These are phyloP conservation scores for Indri indri DNA, from an alignment of 2,113 vertebrate species.

Conservation along the genomic window DNA sequence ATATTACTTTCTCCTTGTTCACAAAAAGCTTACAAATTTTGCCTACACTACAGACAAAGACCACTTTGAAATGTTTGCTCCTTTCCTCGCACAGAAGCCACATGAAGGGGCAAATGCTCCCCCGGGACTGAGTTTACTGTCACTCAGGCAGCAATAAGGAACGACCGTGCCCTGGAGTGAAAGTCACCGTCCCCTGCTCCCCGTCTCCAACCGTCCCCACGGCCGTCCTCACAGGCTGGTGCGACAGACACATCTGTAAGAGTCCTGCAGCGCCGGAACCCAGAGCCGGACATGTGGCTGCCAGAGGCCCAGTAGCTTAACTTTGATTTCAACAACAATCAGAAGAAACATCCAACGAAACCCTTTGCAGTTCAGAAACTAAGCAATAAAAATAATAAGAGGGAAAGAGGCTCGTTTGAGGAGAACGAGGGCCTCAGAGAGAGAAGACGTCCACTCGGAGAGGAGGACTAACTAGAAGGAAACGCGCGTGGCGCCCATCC, in stretches of 20 bases:
- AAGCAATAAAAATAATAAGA: neutral
- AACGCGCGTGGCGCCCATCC: rapidly evolving
- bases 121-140: rapidly evolving
- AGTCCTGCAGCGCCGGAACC: no score
- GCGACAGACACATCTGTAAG: no score
- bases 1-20: neutral
- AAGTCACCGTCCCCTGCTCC: rapidly evolving
- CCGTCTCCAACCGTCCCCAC: no score
- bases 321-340: neutral
- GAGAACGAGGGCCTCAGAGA: neutral
- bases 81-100: neutral
- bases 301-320: neutral
- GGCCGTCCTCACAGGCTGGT: no score
- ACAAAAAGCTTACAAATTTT: neutral
- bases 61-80: neutral
- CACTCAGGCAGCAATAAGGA: neutral
- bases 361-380: neutral
- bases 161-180: rapidly evolving
- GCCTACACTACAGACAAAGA: neutral
- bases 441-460: rapidly evolving
- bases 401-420: rapidly evolving
- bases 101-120: neutral
- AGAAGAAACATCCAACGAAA: neutral
- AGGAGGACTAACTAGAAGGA: no score
- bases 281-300: neutral